These are phyloP conservation scores for Chlorospingus flavigularis DNA, from an alignment of 2,797 vertebrate species.

Conservation along the genomic window DNA sequence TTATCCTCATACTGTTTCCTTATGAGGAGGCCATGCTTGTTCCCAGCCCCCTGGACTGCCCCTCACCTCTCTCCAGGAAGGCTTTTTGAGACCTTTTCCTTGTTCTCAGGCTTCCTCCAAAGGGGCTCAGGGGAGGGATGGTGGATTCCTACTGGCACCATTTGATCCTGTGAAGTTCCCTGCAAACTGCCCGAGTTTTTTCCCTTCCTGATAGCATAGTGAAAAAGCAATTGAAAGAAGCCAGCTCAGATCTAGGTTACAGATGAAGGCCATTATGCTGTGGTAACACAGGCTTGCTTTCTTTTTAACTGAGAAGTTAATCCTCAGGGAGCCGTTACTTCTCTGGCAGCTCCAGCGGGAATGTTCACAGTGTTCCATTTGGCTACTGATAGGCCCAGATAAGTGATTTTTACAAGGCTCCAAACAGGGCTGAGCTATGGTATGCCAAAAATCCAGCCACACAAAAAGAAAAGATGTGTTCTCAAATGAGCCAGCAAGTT, in stretches of 20 bases:
- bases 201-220: background rate
- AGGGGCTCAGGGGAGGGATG: background rate
- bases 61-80: background rate
- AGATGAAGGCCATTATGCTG: slow-evolving; percentile 41
- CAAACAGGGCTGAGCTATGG: background rate
- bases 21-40: background rate
- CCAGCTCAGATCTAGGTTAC: slow-evolving; percentile 45
- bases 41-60: background rate
- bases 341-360: background rate
- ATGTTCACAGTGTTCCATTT: background rate
- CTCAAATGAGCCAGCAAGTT: background rate
- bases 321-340: background rate
- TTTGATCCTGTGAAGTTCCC: background rate
- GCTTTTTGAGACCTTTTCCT: background rate
- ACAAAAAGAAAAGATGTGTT: background rate
- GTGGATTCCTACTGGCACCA: background rate
- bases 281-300: background rate
- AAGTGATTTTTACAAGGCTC: slow-evolving; percentile 31
- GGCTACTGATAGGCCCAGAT: slow-evolving; percentile 28
- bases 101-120: background rate
- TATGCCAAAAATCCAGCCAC: background rate
- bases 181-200: fast-evolving
- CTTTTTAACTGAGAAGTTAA: background rate
- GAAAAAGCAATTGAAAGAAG: slow-evolving; percentile 31
- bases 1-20: background rate